Base-by-base conservation (phyloP, 2,797 vertebrate species). In the Rhinatrema bivittatum region DNA sequence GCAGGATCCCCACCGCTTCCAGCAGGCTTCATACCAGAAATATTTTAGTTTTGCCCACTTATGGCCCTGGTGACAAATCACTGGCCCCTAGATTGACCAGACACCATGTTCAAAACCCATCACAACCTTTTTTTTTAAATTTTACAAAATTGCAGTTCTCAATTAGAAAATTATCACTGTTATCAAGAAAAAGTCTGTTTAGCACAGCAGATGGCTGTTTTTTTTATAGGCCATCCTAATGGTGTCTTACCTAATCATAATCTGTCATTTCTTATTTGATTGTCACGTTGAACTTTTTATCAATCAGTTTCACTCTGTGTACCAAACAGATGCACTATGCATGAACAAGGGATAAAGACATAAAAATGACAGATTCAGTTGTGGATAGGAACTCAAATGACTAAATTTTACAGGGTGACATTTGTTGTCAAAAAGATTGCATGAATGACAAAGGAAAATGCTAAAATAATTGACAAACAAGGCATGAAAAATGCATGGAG, bases 211-310 rank as follows among this genome's bases (percentile, higher is more conserved):
- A 83, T 78, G 77, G 74, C 56, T 65, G 55, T 70, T 65, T 62
- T 69, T n/a, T 79, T 77, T 71, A 70, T 65, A 66, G 68, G 70
- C 70, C 53, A 68, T 43, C 64, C 69, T 73, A 81, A 78, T 70
- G 66, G 70, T 60, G 77, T 76, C 66, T 68, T 70, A 75, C 65
- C 70, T 78, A 67, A 71, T 75, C 56, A 65, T 78, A 67, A 71
- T 75, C 56, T 65, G 57, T 74, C 73, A 71, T 69, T 55, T 49
- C 49, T 68, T 78, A 65, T 71, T 78, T 72, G 66, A 56, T 62
- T 76, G 59, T 53, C 32, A 5, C 68, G 63, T 61, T 39, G 47
- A 82, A 82, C 66, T 79, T 76, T 60, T 46, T 20, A 73, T 67
- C 68, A 68, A 74, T 77, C 68, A 68, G 61, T 70, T 68, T 65